Base-by-base conservation (phyloP, 2,113 vertebrate genomes). In the Hymenochirus boettgeri region DNA sequence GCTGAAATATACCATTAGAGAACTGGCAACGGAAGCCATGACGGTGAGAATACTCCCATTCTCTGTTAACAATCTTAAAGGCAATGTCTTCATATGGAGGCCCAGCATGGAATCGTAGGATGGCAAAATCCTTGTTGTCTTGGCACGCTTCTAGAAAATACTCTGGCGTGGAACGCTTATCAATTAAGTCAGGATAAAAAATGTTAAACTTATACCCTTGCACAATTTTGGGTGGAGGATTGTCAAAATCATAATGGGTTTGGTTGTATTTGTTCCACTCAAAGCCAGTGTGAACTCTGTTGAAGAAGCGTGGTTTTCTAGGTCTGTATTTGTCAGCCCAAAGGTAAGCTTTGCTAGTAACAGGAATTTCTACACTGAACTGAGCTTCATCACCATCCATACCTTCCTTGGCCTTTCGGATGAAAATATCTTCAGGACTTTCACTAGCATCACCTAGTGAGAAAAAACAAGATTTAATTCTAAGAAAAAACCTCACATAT, bases 231-330 rank as follows among this genome's bases (percentile, higher is more conserved):
- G 95, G 96, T 0, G 96, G 96, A 0, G 96, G 96, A 79, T 98
- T 98, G 78, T 99, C 96, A 0, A 97, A 98, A 82, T 99, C 96
- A 0, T 99, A 99, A 82, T 98, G 96, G 0, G 96, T 98, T 85
- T 98, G 96, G 81, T 99, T 99, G 83, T 99, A 99, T 71, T 99
- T 99, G 90, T 99, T 99, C 96, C 96, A 98, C 82, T 98, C 96
- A 0, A 98, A 99, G 72, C 96, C 96, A 0, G 95, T 99, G 86
- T 99, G 96, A 54, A 98, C 96, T 0, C 96, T 88, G 82, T 99
- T 99, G 86, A 98, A 98, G 87, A 98, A 99, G 53, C 96, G 94
- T 0, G 95, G 96, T 62, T 99, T 99, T 71, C 95, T 90, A 0
- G 96, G 96, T 12, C 96, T 90, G 82, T 99, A 99, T 75, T 99